Evolutionary conservation across 2,113 vertebrate genomes (phyloP).

Genomic region (Chamaea fasciata): DNA sequence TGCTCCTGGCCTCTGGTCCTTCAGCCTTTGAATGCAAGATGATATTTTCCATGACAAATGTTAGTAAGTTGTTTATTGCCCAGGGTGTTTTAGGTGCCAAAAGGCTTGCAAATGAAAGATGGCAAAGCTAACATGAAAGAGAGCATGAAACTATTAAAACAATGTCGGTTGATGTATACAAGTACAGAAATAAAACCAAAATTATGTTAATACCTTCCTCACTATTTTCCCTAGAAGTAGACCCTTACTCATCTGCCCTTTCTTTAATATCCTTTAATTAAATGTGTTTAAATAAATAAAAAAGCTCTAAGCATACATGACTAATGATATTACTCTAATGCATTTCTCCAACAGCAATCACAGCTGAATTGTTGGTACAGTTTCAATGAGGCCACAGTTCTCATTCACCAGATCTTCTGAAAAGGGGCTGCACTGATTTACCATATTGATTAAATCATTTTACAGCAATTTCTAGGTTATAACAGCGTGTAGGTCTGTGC

Average conservation of each 20-base stretch:
- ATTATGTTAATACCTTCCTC: not conserved
- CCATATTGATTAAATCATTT: not conserved
- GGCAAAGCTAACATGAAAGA: not conserved
- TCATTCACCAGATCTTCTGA: not conserved
- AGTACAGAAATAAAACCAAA: not conserved
- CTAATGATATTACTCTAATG: not conserved
- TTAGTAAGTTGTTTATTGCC: conserved; percentile 9
- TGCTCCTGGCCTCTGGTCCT: conserved; percentile 16
- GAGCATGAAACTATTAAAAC: not conserved
- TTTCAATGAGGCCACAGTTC: not conserved
- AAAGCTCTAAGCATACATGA: not conserved
- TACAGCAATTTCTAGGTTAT: not conserved
- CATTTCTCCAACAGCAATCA: not conserved
- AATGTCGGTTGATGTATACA: not conserved
- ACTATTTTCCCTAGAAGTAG: not conserved
- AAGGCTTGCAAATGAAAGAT: conserved; percentile 13
- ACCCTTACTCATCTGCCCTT: not conserved
- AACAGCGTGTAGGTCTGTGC: too few relatives aligned
- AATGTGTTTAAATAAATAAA: not conserved
- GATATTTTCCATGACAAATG: conserved; percentile 9
- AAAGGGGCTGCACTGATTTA: not conserved
- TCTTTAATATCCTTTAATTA: not conserved
- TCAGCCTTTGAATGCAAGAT: not conserved
- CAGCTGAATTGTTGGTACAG: not conserved
- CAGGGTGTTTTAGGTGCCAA: not conserved